Evolutionary conservation across 2,888 invertebrate genomes (phyloP).

Genomic region (Synanthedon tipuliformis): DNA sequence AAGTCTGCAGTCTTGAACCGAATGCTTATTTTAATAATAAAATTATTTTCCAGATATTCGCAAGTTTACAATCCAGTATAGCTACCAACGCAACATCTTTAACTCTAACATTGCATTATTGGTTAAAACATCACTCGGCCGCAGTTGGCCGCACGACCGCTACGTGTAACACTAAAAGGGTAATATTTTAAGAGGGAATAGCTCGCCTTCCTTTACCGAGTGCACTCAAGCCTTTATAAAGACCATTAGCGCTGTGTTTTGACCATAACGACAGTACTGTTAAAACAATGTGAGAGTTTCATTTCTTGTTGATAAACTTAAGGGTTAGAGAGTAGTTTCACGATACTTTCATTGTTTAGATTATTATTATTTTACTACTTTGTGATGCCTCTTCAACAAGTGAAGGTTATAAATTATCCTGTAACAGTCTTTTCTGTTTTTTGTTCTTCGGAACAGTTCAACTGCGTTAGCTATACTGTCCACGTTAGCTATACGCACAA

Average conservation of each 20-base stretch:
- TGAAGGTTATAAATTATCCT: too few relatives aligned
- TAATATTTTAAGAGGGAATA: constrained; percentile 58
- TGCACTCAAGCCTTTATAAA: constrained; percentile 53
- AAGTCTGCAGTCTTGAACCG: too few relatives aligned
- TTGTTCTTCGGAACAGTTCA: too few relatives aligned
- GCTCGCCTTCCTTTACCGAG: constrained; percentile 28
- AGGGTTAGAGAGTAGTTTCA: background rate
- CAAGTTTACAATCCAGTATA: background rate
- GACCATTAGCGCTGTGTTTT: constrained; percentile 38
- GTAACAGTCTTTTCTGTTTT: too few relatives aligned
- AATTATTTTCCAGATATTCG: too few relatives aligned
- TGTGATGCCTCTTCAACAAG: too few relatives aligned
- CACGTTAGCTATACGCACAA: too few relatives aligned
- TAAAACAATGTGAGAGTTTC: background rate
- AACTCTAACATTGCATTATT: constrained; percentile 13
- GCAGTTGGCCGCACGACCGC: constrained; percentile 15
- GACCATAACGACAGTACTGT: constrained; percentile 21
- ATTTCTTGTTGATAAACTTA: background rate
- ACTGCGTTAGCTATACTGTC: too few relatives aligned
- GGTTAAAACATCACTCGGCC: constrained; percentile 29
- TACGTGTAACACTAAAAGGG: constrained; percentile 57
- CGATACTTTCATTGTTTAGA: too few relatives aligned
- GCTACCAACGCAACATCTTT: constrained; percentile 1
- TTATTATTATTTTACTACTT: too few relatives aligned
- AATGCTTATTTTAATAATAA: too few relatives aligned